A percentile compares a stretch with the other conserved stretches of the same genome.
Evolutionary conservation across 2,888 invertebrate genomes (phyloP).

Genomic region (Megalurothrips usitatus): DNA sequence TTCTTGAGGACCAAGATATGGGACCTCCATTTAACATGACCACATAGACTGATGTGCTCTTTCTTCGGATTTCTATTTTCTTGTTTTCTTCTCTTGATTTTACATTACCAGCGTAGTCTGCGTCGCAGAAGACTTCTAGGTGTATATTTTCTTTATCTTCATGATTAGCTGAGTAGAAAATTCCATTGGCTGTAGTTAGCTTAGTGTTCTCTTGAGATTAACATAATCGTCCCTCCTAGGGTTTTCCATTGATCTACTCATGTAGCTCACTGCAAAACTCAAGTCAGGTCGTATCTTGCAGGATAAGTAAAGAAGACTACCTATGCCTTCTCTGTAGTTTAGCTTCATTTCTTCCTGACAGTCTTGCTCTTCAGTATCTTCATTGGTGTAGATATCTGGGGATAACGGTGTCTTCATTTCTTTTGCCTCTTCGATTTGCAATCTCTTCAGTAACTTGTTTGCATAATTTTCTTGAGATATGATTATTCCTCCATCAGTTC

Average conservation of each 20-base stretch:
- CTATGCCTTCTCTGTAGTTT: constrained; percentile 33
- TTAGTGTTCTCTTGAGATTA: constrained; percentile 32
- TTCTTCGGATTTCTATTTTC: constrained; percentile 29
- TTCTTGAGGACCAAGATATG: neutral
- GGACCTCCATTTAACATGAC: neutral
- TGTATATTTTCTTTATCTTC: neutral
- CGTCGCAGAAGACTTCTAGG: constrained; percentile 35
- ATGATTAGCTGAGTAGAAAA: constrained; percentile 27
- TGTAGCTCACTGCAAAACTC: constrained; percentile 29
- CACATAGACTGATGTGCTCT: neutral
- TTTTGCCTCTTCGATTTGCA: constrained; percentile 29
- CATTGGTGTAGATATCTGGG: neutral
- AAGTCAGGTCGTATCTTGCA: constrained; percentile 33
- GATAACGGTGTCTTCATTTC: neutral
- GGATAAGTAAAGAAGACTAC: constrained; percentile 33
- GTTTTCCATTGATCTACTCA: constrained; percentile 33
- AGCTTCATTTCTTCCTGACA: neutral
- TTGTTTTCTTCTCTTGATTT: constrained; percentile 36
- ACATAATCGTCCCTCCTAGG: constrained; percentile 29
- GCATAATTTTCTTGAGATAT: constrained; percentile 33
- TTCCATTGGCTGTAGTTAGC: constrained; percentile 33
- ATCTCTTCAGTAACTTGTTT: constrained; percentile 34
- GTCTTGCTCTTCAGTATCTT: neutral
- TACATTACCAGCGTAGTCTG: constrained; percentile 37
- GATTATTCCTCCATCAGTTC: constrained; percentile 21